Percentiles rank a stretch among this genome's conserved stretches.
Conservation (phyloP, 2,113 vertebrate species). For the Ploceus nigricollis region DNA sequence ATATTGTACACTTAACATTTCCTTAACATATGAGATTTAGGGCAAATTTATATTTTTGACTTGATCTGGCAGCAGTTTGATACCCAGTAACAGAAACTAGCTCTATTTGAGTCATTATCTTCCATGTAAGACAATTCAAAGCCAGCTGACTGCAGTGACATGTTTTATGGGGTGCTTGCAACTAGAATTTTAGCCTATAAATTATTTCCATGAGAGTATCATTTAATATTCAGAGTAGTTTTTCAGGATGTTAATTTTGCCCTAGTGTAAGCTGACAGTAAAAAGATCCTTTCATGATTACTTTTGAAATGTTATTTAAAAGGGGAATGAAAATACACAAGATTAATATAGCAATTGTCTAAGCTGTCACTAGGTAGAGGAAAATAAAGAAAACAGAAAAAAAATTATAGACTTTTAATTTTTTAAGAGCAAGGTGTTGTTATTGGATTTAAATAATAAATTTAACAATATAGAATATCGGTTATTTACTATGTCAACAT, state of each 20-base stretch:
- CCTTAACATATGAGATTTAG: background rate
- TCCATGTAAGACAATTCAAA: background rate
- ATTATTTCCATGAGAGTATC: background rate
- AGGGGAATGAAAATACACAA: background rate
- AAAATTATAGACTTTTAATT: background rate
- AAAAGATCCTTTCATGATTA: background rate
- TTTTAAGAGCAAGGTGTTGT: background rate
- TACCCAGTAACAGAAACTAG: background rate
- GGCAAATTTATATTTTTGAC: background rate
- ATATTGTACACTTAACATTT: background rate
- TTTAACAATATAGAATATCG: background rate
- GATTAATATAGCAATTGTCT: background rate
- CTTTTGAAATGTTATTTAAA: slow-evolving; percentile 1
- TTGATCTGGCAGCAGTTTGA: background rate
- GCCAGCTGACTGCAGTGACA: background rate
- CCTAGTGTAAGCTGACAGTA: background rate
- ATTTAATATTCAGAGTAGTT: background rate
- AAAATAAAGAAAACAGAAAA: background rate
- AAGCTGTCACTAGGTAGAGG: background rate
- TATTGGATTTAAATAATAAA: background rate
- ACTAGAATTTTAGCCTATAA: background rate
- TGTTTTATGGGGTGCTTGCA: background rate
- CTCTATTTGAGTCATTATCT: background rate
- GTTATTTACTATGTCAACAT: background rate
- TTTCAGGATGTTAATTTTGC: background rate